Base-by-base conservation (phyloP, 2,797 vertebrate species). In the Acanthiza pusilla region DNA sequence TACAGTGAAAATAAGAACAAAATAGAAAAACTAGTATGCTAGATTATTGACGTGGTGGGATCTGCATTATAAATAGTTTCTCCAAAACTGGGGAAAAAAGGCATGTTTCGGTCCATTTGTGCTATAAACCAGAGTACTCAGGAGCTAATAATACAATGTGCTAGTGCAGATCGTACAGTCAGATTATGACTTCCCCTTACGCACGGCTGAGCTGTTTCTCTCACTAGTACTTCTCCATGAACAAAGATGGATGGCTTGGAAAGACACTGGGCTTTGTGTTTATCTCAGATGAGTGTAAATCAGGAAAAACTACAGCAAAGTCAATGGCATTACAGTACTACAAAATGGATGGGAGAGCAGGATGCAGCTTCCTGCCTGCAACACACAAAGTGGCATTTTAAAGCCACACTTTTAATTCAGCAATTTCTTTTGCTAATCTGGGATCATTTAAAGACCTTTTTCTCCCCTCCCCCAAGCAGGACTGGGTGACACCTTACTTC, bases 221-320 rank as follows among this genome's bases (percentile, higher is more conserved):
- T 90, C 88, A 75, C 40, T 50, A 68, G 57, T 21, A 71, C 60
- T 32, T 87, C 83, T 90, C 47, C 43, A 79, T 77, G 91, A 94
- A 89, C 54, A 77, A 93, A 94, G 96, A 96, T 32, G 74, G 80
- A 97, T 82, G 80, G 50, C 85, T 94, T 93, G 70, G 50, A 93
- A 91, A 93, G 74, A 89, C 78, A 83, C 14, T 72, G 65, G 42
- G 47, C 78, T 92, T 95, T 88, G 72, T 87, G 57, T 74, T 93
- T 65, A 45, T 72, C 65, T 91, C 74, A 80, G 66, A 86, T 68
- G 55, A 74, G 26, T 3, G 16, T 80, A 94, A 90, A 83, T 87
- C 71, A 90, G 71, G 38, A 88, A 88, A 79, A 90, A 61, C 34
- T 77, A 82, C 68, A 62, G 47, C 1, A 2, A 89, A 94, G 40